Base-by-base conservation (phyloP, 2,113 vertebrate species). In the Lasiurus cinereus region DNA sequence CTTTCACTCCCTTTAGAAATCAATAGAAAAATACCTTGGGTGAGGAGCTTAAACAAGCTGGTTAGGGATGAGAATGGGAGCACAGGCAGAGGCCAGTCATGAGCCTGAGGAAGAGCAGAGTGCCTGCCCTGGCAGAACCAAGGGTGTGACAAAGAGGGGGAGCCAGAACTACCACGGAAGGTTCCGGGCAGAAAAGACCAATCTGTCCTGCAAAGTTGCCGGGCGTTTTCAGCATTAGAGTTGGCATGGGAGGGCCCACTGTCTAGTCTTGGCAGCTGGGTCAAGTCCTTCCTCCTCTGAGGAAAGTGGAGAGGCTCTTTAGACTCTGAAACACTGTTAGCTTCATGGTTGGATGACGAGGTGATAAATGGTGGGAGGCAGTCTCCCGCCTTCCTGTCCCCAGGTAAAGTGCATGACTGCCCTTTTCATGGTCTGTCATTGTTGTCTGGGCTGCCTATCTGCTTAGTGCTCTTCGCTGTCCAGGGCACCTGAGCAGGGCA, bases 181-280 rank as follows among this genome's bases (percentile, higher is more conserved):
- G 10, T 13, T 36, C 24, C 0, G 0, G 7, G 24, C 29, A 66
- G n/a, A n/a, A 16, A 14, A 59, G 2, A 13, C 11, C 67, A 13
- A 0, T 19, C 56, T 27, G 8, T 39, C 46, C 6, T 10, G 43
- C 11, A 62, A 31, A 29, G 43, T 9, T 15, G 31, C 52, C 2
- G 19, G 83, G 8, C 43, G 0, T 89, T 56, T 22, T 76, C 31
- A 74, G 7, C 69, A 18, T 3, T 15, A 1, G 48, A 19, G 2
- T 52, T 54, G 80, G 29, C 21, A 2, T 56, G 6, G 59, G 13
- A 27, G 54, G 43, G 33, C 16, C 64, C 52, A 22, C 15, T 19
- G 27, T 69, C 62, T 43, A 3, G 5, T 33, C 52, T 80, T 21
- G 3, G 21, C 33, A 33, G 56, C 15, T 86, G 48, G 31, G 59